Base-by-base conservation (phyloP, 2,888 invertebrate species). In the Spodoptera picta region DNA sequence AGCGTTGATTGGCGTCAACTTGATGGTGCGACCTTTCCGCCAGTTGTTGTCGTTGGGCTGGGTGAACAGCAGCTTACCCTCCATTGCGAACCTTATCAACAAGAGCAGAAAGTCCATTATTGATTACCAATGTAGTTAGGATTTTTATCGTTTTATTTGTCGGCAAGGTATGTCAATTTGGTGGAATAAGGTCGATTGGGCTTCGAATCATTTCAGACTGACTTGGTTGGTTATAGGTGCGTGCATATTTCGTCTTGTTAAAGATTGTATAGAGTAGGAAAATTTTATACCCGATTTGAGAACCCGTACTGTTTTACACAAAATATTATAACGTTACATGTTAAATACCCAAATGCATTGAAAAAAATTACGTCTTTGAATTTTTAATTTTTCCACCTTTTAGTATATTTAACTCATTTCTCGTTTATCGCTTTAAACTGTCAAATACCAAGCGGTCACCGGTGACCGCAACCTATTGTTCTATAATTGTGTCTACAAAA, bases 21-120 rank as follows among this genome's bases (percentile, higher is more conserved):
- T 98, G 83, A 98, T 97, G 62, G 98, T 98, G 82, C 98, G 96
- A 75, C 98, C 98, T 88, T 97, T 97, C 81, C 97, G 96, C 98
- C 98, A 98, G 90, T 98, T 98, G 92, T 97, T 98, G 92, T 98
- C 98, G 60, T 98, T 97, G 48, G 98, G 98, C 90, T 98, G 98
- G 47, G 98, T 98, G 89, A 97, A 98, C 80, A 98, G 94, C 82
- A 99, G 95, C 88, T 97, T 97, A 65, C 98, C 98, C 91, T 98
- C 98, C 92, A 98, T 96, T 74, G 98, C 97, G 89, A 99, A 98
- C 88, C 97, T 95, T 81, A 78, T 75, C 45, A 66, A 73, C 63
- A 83, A 74, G 12, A 53, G 3, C 11, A 81, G 59, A 85, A 47
- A 68, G 69, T 57, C 53, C 60, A 74, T 68, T 73, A 76, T 84